Conservation (phyloP, 2,797 vertebrate species). For the Streptopelia turtur region DNA sequence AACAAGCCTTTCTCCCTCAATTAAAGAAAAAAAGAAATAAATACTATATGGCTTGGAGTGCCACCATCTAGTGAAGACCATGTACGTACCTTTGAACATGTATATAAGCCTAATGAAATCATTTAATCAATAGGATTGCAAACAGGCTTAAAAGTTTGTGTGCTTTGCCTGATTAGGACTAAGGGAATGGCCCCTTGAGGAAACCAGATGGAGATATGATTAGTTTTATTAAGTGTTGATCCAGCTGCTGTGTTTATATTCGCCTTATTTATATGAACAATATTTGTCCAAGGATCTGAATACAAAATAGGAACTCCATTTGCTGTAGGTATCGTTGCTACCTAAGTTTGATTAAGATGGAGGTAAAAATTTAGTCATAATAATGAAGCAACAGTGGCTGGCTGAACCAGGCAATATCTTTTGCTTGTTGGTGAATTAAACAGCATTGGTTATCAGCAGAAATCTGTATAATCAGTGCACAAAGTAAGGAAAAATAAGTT, state of each 20-base stretch:
- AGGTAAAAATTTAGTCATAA: conserved; percentile 8
- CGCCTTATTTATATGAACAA: conserved; percentile 54
- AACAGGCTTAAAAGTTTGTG: conserved; percentile 57
- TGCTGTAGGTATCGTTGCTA: not conserved
- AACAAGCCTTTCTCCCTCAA: not conserved
- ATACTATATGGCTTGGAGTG: not conserved
- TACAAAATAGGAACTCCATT: conserved; percentile 28
- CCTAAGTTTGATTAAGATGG: conserved; percentile 48
- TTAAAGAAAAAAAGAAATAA: not conserved
- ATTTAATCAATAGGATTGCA: conserved; percentile 52
- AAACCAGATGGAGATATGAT: conserved; percentile 60
- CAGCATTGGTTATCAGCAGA: not conserved
- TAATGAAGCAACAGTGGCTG: not conserved
- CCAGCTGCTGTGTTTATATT: conserved; percentile 62
- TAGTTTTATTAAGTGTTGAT: conserved; percentile 69
- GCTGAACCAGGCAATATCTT: conserved; percentile 1
- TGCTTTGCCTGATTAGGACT: conserved; percentile 59
- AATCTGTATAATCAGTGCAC: not conserved
- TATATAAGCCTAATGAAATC: conserved; percentile 53
- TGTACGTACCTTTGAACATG: not conserved
- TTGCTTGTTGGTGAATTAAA: conserved; percentile 13
- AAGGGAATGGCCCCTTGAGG: conserved; percentile 52
- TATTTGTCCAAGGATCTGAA: conserved; percentile 62
- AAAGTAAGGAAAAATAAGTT: not conserved
- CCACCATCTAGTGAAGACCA: not conserved